Conservation (phyloP, 2,888 invertebrate species). For the Epinotia brunnichana region DNA sequence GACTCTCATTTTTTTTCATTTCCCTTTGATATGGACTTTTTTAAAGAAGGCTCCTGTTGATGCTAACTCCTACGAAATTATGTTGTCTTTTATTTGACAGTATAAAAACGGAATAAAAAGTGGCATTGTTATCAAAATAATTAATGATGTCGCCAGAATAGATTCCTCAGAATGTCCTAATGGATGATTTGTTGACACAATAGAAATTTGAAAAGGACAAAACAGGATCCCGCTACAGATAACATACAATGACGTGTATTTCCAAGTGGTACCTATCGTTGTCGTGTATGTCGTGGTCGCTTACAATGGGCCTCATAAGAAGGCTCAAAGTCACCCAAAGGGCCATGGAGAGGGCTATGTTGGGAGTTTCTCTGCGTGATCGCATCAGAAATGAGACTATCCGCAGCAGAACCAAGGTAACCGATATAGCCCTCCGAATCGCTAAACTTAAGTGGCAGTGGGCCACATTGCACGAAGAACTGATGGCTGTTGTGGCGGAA, state of each 20-base stretch:
- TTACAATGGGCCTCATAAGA: too few relatives aligned
- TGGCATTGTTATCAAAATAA: slow-evolving; percentile 19
- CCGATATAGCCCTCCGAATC: too few relatives aligned
- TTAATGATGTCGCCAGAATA: slow-evolving; percentile 22
- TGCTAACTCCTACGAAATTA: slow-evolving; percentile 9
- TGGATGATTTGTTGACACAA: slow-evolving; percentile 31
- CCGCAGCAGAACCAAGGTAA: too few relatives aligned
- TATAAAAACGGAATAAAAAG: slow-evolving; percentile 4
- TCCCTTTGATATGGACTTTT: background rate
- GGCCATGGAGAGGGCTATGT: too few relatives aligned
- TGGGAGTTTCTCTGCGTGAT: too few relatives aligned
- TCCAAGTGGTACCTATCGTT: too few relatives aligned
- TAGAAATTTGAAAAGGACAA: slow-evolving; percentile 9
- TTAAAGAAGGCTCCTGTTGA: background rate
- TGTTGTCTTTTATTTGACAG: slow-evolving; percentile 18
- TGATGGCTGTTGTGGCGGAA: too few relatives aligned
- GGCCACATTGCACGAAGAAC: too few relatives aligned
- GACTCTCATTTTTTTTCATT: background rate
- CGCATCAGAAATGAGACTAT: too few relatives aligned
- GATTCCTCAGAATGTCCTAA: slow-evolving; percentile 16
- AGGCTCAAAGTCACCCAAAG: too few relatives aligned
- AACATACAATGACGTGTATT: background rate
- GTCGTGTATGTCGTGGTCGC: too few relatives aligned
- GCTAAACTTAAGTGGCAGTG: too few relatives aligned
- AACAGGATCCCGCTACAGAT: slow-evolving; percentile 6